Percentiles rank a stretch among this genome's conserved stretches.
phyloP scores from a whole-genome alignment of 2,888 invertebrate species.

The Drosophila setosimentum region DNA sequence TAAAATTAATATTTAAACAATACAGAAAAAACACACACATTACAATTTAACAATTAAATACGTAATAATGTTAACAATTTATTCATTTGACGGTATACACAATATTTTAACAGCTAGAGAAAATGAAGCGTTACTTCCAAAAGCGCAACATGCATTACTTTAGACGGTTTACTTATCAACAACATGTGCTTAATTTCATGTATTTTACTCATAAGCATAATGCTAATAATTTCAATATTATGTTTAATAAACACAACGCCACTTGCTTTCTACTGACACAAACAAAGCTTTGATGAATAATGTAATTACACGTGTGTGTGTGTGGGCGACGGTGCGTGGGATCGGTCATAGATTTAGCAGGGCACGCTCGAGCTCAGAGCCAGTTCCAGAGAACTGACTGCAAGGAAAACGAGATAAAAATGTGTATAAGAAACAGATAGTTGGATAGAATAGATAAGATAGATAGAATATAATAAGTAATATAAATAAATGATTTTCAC shows the following conservation, averaged over 20 bases:
- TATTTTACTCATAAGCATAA: too few species aligned
- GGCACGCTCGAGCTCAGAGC: slow-evolving; percentile 82
- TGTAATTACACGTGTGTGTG: not conserved
- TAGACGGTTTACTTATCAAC: not conserved
- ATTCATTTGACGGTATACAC: not conserved
- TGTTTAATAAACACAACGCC: too few species aligned
- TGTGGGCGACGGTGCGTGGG: not conserved
- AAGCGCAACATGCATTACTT: not conserved
- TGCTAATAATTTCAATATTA: too few species aligned
- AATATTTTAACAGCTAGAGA: not conserved
- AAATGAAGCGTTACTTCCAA: too few species aligned
- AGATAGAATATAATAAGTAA: not conserved
- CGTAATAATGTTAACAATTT: not conserved
- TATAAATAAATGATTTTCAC: slow-evolving; percentile 17
- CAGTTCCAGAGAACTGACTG: slow-evolving; percentile 81
- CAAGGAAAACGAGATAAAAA: slow-evolving; percentile 42
- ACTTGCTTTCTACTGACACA: too few species aligned
- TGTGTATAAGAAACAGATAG: not conserved
- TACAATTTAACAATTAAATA: not conserved
- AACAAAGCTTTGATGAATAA: not conserved
- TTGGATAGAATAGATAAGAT: not conserved
- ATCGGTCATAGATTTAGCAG: slow-evolving; percentile 46
- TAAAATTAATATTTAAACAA: not conserved
- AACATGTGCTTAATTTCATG: not conserved
- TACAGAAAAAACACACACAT: not conserved